Conservation (phyloP, 1,140 invertebrate genomes). For the Drosophila funebris region DNA sequence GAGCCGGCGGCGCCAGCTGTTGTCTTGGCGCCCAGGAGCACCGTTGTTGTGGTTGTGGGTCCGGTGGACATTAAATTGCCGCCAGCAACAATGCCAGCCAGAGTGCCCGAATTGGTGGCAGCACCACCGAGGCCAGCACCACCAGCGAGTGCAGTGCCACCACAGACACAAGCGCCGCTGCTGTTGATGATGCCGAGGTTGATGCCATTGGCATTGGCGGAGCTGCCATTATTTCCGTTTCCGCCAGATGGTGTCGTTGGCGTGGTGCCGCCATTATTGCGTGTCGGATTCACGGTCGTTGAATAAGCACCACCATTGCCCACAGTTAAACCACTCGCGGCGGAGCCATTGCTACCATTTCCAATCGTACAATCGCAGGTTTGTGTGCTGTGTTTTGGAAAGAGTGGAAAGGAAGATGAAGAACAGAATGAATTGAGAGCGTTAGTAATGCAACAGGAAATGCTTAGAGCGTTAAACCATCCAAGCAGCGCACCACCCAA, state of each 20-base stretch:
- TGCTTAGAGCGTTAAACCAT: slow-evolving; percentile 36
- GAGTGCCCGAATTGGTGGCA: slow-evolving; percentile 41
- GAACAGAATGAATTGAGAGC: slow-evolving; percentile 9
- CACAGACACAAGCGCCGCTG: slow-evolving; percentile 46
- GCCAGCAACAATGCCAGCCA: slow-evolving; percentile 71
- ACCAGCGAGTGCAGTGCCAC: slow-evolving; percentile 35
- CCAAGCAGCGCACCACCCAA: not conserved
- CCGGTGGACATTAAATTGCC: slow-evolving; percentile 81
- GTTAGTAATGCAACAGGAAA: slow-evolving; percentile 58
- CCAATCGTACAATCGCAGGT: slow-evolving; percentile 84
- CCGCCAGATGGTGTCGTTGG: slow-evolving; percentile 76
- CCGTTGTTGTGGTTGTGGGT: slow-evolving; percentile 80
- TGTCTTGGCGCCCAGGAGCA: slow-evolving; percentile 76
- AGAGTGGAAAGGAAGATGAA: not conserved
- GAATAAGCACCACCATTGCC: slow-evolving; percentile 68
- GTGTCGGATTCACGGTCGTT: slow-evolving; percentile 82
- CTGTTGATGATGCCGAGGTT: slow-evolving; percentile 22
- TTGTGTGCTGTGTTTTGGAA: slow-evolving; percentile 64
- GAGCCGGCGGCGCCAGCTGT: slow-evolving; percentile 51
- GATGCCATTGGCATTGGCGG: slow-evolving; percentile 25
- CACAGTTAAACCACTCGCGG: slow-evolving; percentile 43
- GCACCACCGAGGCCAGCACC: slow-evolving; percentile 18
- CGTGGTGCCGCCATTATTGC: slow-evolving; percentile 80
- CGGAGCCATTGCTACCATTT: slow-evolving; percentile 85
- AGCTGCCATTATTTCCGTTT: slow-evolving; percentile 57